Evolutionary conservation across 1,140 invertebrate species (phyloP).

Genomic region (Lasioglossum baleicum): DNA sequence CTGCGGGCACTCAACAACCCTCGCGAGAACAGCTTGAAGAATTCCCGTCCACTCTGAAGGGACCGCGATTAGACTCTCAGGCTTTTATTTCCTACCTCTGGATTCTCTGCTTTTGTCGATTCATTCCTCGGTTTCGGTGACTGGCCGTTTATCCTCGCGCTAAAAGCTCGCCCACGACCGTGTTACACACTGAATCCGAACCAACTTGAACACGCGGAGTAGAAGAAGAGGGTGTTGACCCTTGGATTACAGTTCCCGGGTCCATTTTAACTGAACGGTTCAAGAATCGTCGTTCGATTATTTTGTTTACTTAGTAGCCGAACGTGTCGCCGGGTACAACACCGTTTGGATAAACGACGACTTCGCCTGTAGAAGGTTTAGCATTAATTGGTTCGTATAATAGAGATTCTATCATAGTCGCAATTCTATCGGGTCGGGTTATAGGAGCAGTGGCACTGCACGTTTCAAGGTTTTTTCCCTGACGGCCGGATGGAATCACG

Average conservation of each 20-base stretch:
- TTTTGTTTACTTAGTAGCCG: too few species aligned
- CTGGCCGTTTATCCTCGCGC: constrained; percentile 58
- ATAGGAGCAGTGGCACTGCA: background rate
- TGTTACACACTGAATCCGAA: constrained; percentile 69
- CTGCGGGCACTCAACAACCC: constrained; percentile 4
- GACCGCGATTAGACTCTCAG: background rate
- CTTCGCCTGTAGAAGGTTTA: too few species aligned
- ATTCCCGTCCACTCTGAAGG: constrained; percentile 48
- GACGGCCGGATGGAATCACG: constrained; percentile 1
- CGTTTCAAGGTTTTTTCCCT: background rate
- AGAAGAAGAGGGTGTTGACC: too few species aligned
- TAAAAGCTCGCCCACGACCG: constrained; percentile 65
- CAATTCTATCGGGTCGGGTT: too few species aligned
- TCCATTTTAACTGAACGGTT: too few species aligned
- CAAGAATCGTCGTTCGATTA: too few species aligned
- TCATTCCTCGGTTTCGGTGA: constrained; percentile 52
- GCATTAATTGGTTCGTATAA: too few species aligned
- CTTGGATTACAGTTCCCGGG: too few species aligned
- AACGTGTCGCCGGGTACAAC: too few species aligned
- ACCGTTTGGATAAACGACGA: too few species aligned
- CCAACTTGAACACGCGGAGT: constrained; percentile 10
- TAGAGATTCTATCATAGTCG: too few species aligned
- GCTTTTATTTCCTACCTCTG: constrained; percentile 19
- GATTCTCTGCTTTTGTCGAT: background rate
- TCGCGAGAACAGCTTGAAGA: constrained; percentile 6